Evolutionary conservation across 2,113 vertebrate species (phyloP).

Genomic region (Ptilonorhynchus violaceus): DNA sequence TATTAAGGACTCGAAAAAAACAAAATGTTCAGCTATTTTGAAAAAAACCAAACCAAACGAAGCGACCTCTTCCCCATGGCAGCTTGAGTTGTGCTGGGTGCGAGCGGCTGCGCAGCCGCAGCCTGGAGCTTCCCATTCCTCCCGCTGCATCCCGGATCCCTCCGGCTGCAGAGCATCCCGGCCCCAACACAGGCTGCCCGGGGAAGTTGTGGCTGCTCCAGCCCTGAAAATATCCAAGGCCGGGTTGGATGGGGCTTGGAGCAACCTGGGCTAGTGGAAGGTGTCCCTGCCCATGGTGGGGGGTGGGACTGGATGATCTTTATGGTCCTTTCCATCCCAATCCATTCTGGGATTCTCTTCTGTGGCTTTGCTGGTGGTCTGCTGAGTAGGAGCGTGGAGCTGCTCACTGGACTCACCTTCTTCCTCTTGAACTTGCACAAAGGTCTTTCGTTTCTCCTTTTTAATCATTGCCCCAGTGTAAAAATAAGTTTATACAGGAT

Average conservation of each 20-base stretch:
- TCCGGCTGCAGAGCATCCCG: not conserved
- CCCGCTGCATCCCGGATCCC: fast-evolving
- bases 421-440: not conserved
- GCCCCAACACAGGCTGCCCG: not conserved
- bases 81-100: not conserved
- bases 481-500: not conserved
- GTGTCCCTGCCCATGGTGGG: not conserved
- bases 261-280: fast-evolving
- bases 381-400: not conserved
- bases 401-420: not conserved
- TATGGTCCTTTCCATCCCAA: not conserved
- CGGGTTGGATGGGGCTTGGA: fast-evolving
- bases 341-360: not conserved
- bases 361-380: not conserved
- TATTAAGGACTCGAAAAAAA: not conserved
- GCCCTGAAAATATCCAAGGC: not conserved
- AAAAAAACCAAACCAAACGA: not conserved
- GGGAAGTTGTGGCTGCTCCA: not conserved
- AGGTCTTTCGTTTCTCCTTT: not conserved
- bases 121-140: not conserved
- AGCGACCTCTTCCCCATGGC: not conserved
- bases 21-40: not conserved
- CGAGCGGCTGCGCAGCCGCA: fast-evolving
- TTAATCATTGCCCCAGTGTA: not conserved
- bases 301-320: not conserved